Conservation (phyloP, 2,888 invertebrate genomes). For the Octonoba sinensis region DNA sequence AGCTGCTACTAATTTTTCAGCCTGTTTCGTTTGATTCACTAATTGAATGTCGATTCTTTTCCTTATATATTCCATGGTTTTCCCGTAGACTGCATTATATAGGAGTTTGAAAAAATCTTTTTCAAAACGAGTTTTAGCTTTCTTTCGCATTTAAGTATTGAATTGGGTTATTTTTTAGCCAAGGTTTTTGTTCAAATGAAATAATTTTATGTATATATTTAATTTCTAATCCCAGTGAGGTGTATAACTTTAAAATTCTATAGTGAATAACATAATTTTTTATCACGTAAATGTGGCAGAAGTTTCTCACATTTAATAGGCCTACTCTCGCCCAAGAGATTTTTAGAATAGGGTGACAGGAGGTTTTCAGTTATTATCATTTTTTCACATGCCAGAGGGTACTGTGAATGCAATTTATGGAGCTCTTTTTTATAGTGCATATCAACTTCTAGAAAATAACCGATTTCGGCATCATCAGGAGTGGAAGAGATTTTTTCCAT, state of each 20-base stretch:
- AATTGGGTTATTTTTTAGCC: slow-evolving; percentile 56
- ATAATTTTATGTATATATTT: slow-evolving; percentile 65
- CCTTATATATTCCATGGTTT: slow-evolving; percentile 69
- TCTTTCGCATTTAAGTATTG: slow-evolving; percentile 65
- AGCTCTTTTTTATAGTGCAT: slow-evolving; percentile 14
- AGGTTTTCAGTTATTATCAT: neutral
- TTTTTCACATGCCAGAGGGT: slow-evolving; percentile 54
- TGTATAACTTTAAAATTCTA: slow-evolving; percentile 65
- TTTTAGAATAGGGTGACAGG: neutral
- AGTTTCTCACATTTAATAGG: slow-evolving; percentile 36
- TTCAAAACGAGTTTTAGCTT: slow-evolving; percentile 69
- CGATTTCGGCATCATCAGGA: neutral
- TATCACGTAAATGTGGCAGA: slow-evolving; percentile 46
- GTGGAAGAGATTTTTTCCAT: neutral
- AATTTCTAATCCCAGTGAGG: slow-evolving; percentile 65
- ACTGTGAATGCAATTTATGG: slow-evolving; percentile 23
- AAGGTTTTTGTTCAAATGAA: slow-evolving; percentile 40
- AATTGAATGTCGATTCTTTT: slow-evolving; percentile 67
- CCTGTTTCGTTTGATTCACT: no score
- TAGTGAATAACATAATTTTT: slow-evolving; percentile 67
- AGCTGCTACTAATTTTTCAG: no score
- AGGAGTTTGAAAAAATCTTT: slow-evolving; percentile 70
- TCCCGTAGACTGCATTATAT: slow-evolving; percentile 69
- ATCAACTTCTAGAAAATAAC: slow-evolving; percentile 39
- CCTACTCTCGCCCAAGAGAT: neutral